These are phyloP conservation scores for Euglossa dilemma DNA, from an alignment of 1,140 invertebrate species.

Conservation along the genomic window DNA sequence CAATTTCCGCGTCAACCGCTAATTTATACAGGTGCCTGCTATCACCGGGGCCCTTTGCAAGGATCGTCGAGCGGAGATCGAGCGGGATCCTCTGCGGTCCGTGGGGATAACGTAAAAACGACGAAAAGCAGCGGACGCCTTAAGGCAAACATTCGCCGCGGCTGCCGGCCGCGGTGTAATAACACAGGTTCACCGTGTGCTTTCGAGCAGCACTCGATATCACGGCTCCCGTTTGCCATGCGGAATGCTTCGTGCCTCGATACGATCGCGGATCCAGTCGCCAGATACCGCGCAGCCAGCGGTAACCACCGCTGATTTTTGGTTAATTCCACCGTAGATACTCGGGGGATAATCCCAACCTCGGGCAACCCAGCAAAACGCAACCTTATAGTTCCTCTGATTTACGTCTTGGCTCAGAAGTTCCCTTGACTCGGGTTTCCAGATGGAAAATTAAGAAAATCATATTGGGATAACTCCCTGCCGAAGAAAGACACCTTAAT, in stretches of 20 bases:
- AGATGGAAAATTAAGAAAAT: too few relatives aligned
- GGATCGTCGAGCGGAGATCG: conserved; percentile 6
- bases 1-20: not conserved
- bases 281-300: conserved; percentile 51
- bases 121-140: not conserved
- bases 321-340: not conserved
- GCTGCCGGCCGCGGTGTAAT: conserved; percentile 31
- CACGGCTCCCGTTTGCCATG: conserved; percentile 61
- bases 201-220: conserved; percentile 52
- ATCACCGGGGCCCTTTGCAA: not conserved
- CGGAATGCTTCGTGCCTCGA: conserved; percentile 57
- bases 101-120: conserved; percentile 11
- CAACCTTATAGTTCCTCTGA: too few relatives aligned
- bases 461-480: too few relatives aligned
- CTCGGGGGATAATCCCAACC: not conserved
- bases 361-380: too few relatives aligned
- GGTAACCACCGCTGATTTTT: conserved; percentile 32
- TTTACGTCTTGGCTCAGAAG: too few relatives aligned
- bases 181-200: conserved; percentile 42
- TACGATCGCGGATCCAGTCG: conserved; percentile 62
- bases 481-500: too few relatives aligned
- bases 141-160: conserved; percentile 40
- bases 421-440: too few relatives aligned
- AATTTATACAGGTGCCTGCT: not conserved
- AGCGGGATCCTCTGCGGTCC: conserved; percentile 18